Conservation (phyloP, 2,888 invertebrate species). For the Hipparchia sbordonii region DNA sequence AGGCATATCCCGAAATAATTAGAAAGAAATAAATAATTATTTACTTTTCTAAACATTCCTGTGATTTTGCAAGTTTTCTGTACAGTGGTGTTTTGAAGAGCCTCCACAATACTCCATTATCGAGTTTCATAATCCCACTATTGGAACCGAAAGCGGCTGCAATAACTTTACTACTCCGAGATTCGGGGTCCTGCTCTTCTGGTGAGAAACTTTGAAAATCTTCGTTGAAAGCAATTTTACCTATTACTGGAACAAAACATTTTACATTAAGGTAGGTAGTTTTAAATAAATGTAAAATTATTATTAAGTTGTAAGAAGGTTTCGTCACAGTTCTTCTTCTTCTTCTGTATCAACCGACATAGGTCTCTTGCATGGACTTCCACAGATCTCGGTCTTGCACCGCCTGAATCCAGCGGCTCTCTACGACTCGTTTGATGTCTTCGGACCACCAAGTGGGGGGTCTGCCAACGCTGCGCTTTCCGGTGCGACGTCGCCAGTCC, state of each 20-base stretch:
- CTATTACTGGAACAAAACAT: slow-evolving; percentile 85
- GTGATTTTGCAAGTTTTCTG: slow-evolving; percentile 85
- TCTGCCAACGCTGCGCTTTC: too few species aligned
- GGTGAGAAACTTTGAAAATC: slow-evolving; percentile 86
- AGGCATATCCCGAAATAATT: neutral
- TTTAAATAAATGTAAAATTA: neutral
- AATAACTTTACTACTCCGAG: slow-evolving; percentile 87
- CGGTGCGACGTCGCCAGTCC: too few species aligned
- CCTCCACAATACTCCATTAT: slow-evolving; percentile 89
- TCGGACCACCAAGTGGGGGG: too few species aligned
- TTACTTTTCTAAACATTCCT: slow-evolving; percentile 87
- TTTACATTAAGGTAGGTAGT: neutral
- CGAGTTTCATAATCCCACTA: slow-evolving; percentile 85
- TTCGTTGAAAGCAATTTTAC: slow-evolving; percentile 87
- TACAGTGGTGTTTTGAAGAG: slow-evolving; percentile 88
- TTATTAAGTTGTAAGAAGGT: neutral
- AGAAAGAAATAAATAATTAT: slow-evolving; percentile 17
- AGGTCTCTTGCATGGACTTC: too few species aligned
- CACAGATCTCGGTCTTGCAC: too few species aligned
- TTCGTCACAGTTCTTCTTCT: too few species aligned
- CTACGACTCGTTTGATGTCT: too few species aligned
- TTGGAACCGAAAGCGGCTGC: slow-evolving; percentile 89
- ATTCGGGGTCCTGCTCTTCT: slow-evolving; percentile 81
- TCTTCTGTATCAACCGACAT: too few species aligned
- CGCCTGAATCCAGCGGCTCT: too few species aligned